Conservation (phyloP, 2,888 invertebrate genomes). For the Gastrophysa polygoni region DNA sequence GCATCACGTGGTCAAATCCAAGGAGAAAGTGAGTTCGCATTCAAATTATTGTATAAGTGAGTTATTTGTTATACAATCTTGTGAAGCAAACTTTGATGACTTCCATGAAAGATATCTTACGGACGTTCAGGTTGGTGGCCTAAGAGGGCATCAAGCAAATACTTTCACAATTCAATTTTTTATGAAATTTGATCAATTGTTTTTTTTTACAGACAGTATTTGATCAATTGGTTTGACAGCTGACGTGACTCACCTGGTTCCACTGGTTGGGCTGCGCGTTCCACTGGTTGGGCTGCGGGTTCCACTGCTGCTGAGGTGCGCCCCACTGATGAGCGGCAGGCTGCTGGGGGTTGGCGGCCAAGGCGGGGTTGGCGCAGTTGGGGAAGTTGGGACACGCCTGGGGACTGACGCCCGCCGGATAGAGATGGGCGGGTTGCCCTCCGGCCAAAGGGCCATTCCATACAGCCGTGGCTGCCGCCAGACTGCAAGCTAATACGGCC, state of each 20-base stretch:
- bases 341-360: constrained; percentile 53
- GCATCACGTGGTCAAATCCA: too few species aligned
- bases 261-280: constrained; percentile 24
- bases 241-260: constrained; percentile 23
- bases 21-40: too few species aligned
- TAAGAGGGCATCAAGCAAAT: too few species aligned
- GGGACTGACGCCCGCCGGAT: constrained; percentile 57
- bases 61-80: too few species aligned
- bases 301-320: constrained; percentile 36
- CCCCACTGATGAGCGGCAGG: constrained; percentile 41
- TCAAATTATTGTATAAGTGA: too few species aligned
- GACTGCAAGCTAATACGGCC: constrained; percentile 53
- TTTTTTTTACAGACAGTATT: too few species aligned
- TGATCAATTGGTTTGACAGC: too few species aligned
- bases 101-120: too few species aligned
- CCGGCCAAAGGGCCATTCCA: constrained; percentile 58
- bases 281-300: constrained; percentile 25
- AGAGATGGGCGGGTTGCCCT: constrained; percentile 53
- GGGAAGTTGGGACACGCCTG: constrained; percentile 58
- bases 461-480: constrained; percentile 50
- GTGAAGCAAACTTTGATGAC: too few species aligned
- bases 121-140: too few species aligned
- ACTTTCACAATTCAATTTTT: too few species aligned
- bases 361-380: constrained; percentile 55
- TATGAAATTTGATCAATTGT: too few species aligned